phyloP scores from a whole-genome alignment of 1,140 invertebrate genomes.

The Neomicropteryx cornuta region DNA sequence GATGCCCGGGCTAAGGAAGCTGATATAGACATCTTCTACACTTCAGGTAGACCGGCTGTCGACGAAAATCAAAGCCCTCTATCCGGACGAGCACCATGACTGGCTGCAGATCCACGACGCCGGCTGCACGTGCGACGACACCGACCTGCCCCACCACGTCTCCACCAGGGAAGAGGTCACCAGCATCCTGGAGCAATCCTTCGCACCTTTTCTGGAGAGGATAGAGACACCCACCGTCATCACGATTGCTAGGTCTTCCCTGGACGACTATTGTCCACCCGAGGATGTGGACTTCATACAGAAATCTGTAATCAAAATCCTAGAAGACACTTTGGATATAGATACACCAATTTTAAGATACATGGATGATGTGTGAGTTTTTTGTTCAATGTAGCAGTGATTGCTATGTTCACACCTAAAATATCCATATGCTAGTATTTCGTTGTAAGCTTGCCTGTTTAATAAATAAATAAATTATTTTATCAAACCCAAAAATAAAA shows the following conservation, averaged over 20 bases:
- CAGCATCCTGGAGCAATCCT: conserved; percentile 42
- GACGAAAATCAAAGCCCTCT: no score
- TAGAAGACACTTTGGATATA: conserved; percentile 8
- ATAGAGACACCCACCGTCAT: conserved; percentile 61
- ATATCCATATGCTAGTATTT: no score
- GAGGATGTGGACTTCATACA: conserved; percentile 66
- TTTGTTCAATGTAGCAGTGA: no score
- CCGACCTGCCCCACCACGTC: conserved; percentile 69
- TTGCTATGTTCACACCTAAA: no score
- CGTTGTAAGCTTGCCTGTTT: no score
- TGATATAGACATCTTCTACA: no score
- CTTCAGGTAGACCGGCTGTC: no score
- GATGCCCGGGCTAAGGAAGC: no score
- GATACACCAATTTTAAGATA: conserved; percentile 11
- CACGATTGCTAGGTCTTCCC: conserved; percentile 69
- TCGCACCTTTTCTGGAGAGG: conserved; percentile 48
- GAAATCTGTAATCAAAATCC: conserved; percentile 40
- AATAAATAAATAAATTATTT: no score
- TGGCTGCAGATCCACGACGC: conserved; percentile 72
- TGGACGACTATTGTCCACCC: conserved; percentile 81
- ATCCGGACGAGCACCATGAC: conserved; percentile 53
- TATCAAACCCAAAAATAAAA: no score
- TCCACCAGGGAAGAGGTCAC: conserved; percentile 56
- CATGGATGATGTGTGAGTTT: conserved; percentile 4
- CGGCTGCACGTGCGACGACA: conserved; percentile 77